These are phyloP conservation scores for Heteropelma amictum DNA, from an alignment of 2,888 invertebrate genomes.

Conservation along the genomic window DNA sequence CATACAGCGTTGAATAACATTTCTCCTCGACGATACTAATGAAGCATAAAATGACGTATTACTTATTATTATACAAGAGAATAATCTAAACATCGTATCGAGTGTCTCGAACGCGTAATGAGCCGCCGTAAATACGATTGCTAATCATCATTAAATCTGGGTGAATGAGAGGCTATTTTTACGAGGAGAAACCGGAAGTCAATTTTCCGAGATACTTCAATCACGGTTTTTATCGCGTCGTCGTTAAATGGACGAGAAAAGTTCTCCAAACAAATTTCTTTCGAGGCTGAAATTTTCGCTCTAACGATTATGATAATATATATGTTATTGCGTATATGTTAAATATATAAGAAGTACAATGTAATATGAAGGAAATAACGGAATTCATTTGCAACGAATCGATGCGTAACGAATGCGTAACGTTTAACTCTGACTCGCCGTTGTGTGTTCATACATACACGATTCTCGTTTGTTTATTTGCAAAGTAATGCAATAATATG, in stretches of 20 bases:
- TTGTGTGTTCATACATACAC: slow-evolving; percentile 12
- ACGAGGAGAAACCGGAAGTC: slow-evolving; percentile 22
- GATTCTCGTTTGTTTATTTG: slow-evolving; percentile 27
- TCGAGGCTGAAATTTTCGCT: neutral
- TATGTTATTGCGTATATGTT: slow-evolving; percentile 5
- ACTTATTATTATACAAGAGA: slow-evolving; percentile 11
- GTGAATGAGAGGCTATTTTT: slow-evolving; percentile 7
- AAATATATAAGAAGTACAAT: slow-evolving; percentile 4
- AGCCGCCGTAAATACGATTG: slow-evolving; percentile 21
- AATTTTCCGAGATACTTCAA: neutral
- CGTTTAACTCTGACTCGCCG: slow-evolving; percentile 4
- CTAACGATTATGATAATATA: neutral
- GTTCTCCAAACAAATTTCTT: neutral
- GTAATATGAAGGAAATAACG: slow-evolving; percentile 31
- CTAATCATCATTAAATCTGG: slow-evolving; percentile 4
- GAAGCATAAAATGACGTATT: slow-evolving; percentile 39
- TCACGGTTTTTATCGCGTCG: neutral
- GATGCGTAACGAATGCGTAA: slow-evolving; percentile 45
- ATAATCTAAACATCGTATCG: neutral
- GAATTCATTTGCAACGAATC: slow-evolving; percentile 20
- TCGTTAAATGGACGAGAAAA: neutral
- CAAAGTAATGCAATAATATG: slow-evolving; percentile 19
- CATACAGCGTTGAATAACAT: slow-evolving; percentile 1
- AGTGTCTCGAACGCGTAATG: slow-evolving; percentile 7
- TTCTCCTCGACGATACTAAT: slow-evolving; percentile 18